These are phyloP conservation scores for Ormia ochracea DNA, from an alignment of 2,888 invertebrate species.

Conservation along the genomic window DNA sequence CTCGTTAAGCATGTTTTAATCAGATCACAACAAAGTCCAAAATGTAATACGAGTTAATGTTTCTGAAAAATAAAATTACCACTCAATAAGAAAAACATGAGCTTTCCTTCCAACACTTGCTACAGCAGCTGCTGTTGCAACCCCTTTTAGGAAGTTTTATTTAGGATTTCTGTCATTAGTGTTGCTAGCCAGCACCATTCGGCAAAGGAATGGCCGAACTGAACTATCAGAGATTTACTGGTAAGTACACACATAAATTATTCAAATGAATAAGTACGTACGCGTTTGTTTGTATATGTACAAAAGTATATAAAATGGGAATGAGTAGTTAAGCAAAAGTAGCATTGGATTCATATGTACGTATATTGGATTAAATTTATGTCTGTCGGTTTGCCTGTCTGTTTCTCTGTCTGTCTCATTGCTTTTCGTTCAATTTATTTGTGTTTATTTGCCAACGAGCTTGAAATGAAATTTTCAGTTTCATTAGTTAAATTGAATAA, in stretches of 20 bases:
- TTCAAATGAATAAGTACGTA: neutral
- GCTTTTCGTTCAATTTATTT: constrained; percentile 36
- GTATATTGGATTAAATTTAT: too few species aligned
- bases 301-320: too few species aligned
- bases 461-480: constrained; percentile 74
- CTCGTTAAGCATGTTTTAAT: constrained; percentile 54
- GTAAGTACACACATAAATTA: neutral
- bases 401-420: neutral
- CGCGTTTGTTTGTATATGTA: too few species aligned
- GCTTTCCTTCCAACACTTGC: neutral
- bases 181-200: neutral
- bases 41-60: constrained; percentile 37
- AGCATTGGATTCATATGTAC: neutral
- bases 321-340: neutral
- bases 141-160: neutral
- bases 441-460: constrained; percentile 70
- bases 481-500: constrained; percentile 76
- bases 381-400: neutral
- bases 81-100: neutral
- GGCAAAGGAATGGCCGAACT: neutral
- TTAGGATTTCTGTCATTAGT: neutral
- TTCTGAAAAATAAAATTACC: constrained; percentile 28
- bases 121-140: neutral
- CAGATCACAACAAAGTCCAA: constrained; percentile 20
- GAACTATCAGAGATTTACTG: neutral